phyloP scores from a whole-genome alignment of 2,113 vertebrate species.

The Halcyon malimbica region DNA sequence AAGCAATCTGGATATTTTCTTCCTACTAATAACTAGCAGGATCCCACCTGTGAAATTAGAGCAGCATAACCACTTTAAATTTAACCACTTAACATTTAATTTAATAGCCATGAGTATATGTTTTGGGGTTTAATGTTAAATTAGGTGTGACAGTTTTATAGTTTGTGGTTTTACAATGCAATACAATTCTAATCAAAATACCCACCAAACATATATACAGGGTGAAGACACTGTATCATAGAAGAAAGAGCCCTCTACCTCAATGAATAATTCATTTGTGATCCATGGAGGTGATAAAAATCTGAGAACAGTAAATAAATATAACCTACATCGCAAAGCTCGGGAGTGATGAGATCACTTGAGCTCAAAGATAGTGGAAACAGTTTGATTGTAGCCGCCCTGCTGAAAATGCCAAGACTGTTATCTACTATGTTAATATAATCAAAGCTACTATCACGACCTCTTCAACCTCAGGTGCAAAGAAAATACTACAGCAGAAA shows the following conservation, averaged over 20 bases:
- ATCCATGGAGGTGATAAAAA: not conserved
- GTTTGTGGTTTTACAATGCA: not conserved
- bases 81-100: not conserved
- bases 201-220: not conserved
- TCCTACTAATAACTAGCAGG: not conserved
- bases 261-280: constrained; percentile 46
- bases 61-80: not conserved
- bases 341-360: not conserved
- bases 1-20: not conserved
- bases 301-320: constrained; percentile 34
- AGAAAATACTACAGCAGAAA: constrained; percentile 54
- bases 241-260: not conserved
- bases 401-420: not conserved
- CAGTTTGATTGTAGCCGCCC: not conserved
- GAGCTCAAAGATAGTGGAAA: not conserved
- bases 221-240: not conserved
- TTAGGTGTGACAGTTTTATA: not conserved
- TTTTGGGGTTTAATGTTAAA: not conserved
- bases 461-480: constrained; percentile 41
- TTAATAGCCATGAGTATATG: not conserved
- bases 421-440: not conserved
- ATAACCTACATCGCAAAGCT: not conserved
- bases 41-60: not conserved
- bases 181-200: not conserved
- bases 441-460: not conserved